Conservation (phyloP, 1,140 invertebrate genomes). For the Thaumatotibia leucotreta region DNA sequence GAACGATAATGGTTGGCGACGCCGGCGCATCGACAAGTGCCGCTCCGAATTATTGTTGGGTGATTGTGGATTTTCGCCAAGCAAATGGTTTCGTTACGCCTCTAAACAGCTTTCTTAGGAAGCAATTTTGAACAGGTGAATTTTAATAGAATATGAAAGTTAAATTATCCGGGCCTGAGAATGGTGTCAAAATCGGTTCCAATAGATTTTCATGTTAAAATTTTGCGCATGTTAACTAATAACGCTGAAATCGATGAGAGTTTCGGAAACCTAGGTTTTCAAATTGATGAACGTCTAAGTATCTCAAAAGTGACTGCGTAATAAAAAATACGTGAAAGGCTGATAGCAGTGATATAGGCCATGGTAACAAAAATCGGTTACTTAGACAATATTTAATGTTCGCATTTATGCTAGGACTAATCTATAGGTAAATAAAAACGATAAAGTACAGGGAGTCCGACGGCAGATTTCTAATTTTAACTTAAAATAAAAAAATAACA, state of each 20-base stretch:
- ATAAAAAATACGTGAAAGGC: no score
- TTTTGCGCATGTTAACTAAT: slow-evolving; percentile 2
- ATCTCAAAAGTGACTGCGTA: no score
- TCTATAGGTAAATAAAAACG: no score
- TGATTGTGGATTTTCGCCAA: slow-evolving; percentile 66
- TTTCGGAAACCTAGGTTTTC: slow-evolving; percentile 20
- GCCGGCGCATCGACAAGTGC: slow-evolving; percentile 41
- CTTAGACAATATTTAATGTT: no score
- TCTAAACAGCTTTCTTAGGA: slow-evolving; percentile 58
- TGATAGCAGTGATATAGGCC: no score
- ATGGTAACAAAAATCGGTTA: no score
- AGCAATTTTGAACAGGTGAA: slow-evolving; percentile 55
- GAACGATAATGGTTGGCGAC: slow-evolving; percentile 41
- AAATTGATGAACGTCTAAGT: no score
- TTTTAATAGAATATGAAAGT: slow-evolving; percentile 50
- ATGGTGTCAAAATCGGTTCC: slow-evolving; percentile 56
- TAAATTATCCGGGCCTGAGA: slow-evolving; percentile 47
- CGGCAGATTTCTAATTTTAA: no score
- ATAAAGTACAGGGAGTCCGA: no score
- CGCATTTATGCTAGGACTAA: no score
- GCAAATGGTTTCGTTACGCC: slow-evolving; percentile 63
- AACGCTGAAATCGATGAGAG: neutral
- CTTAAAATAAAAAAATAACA: no score
- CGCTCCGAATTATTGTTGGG: slow-evolving; percentile 45
- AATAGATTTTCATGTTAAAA: slow-evolving; percentile 2